Conservation (phyloP, 2,888 invertebrate genomes). For the Chironomus riparius region DNA sequence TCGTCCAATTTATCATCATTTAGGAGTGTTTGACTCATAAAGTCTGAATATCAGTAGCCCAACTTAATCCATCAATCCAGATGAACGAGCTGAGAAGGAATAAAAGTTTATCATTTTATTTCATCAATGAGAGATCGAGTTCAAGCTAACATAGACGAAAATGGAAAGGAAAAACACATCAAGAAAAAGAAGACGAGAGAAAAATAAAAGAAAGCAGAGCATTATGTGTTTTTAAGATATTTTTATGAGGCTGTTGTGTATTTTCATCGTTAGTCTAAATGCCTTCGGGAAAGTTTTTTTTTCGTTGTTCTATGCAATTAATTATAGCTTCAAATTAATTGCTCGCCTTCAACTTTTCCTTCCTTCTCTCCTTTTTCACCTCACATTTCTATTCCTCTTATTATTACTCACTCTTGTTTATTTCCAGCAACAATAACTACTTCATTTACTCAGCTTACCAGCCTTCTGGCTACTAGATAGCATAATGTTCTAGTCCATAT, state of each 20-base stretch:
- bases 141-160: not conserved
- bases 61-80: no score
- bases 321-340: conserved; percentile 18
- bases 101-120: no score
- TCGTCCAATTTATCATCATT: no score
- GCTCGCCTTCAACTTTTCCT: conserved; percentile 8
- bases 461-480: no score
- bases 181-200: not conserved
- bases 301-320: conserved; percentile 16
- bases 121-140: no score
- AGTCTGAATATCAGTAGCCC: no score
- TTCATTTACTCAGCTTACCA: not conserved
- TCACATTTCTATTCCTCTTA: not conserved
- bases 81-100: no score
- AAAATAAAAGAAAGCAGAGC: not conserved
- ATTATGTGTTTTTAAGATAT: not conserved
- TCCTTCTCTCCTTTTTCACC: not conserved
- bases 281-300: not conserved
- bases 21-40: no score
- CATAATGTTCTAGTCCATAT: no score
- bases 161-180: not conserved
- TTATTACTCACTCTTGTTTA: not conserved
- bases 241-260: not conserved
- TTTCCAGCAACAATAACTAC: not conserved
- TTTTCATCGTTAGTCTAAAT: not conserved